A percentile compares a stretch with the other conserved stretches of the same genome.
These are phyloP conservation scores for Scaptomyza montana DNA, from an alignment of 1,140 invertebrate species.

Conservation along the genomic window DNA sequence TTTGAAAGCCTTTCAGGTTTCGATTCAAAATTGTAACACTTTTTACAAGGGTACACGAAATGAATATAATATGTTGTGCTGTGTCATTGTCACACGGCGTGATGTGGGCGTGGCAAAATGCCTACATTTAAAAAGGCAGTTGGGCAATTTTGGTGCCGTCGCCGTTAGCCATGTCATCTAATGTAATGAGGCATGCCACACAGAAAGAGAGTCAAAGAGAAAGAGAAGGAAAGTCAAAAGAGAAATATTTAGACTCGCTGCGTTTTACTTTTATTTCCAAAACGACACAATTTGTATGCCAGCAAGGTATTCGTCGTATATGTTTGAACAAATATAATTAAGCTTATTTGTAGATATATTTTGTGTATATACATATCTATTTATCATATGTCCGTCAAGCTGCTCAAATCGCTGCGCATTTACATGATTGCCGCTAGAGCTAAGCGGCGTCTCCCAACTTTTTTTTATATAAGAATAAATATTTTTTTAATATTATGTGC, in stretches of 20 bases:
- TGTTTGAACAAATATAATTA: neutral
- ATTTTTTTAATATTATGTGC: too few species aligned
- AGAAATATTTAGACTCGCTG: slow-evolving; percentile 29
- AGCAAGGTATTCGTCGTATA: slow-evolving; percentile 13
- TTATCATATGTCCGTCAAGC: slow-evolving; percentile 35
- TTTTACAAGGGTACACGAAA: neutral
- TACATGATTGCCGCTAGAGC: slow-evolving; percentile 38
- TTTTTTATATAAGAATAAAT: too few species aligned
- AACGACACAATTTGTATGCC: slow-evolving; percentile 37
- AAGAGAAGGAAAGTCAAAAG: slow-evolving; percentile 1
- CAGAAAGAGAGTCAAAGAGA: slow-evolving; percentile 10
- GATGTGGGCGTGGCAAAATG: slow-evolving; percentile 30
- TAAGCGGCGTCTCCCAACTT: slow-evolving; percentile 8
- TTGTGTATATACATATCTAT: slow-evolving; percentile 8
- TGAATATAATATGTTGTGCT: slow-evolving; percentile 46
- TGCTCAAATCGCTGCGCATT: slow-evolving; percentile 40
- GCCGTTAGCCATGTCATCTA: slow-evolving; percentile 50
- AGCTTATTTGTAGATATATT: slow-evolving; percentile 5
- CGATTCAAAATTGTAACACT: too few species aligned
- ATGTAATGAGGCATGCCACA: slow-evolving; percentile 49
- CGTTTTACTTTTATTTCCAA: slow-evolving; percentile 47
- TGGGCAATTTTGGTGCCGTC: slow-evolving; percentile 28
- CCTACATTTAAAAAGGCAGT: slow-evolving; percentile 9
- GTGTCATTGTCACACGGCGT: slow-evolving; percentile 45
- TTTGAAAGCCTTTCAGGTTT: too few species aligned